Percentiles rank a stretch among this genome's conserved stretches.
Evolutionary conservation across 2,113 vertebrate genomes (phyloP).

Genomic region (Rafetus swinhoei): DNA sequence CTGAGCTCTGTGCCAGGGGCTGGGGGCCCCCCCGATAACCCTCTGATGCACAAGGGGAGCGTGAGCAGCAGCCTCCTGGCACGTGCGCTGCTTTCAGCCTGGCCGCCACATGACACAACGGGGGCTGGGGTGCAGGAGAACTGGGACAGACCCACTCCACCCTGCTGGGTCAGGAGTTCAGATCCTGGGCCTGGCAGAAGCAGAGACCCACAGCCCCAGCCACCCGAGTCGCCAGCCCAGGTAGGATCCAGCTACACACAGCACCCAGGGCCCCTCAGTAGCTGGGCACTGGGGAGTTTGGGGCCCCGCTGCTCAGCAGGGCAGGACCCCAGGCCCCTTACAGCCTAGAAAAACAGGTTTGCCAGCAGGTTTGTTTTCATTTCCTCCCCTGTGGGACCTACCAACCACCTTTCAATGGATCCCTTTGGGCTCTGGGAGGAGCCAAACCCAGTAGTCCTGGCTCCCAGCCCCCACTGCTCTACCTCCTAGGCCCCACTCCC

Average conservation of each 20-base stretch:
- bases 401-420: background rate
- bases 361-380: background rate
- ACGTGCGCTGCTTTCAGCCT: background rate
- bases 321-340: background rate
- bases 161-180: fast-evolving
- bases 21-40: background rate
- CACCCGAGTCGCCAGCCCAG: background rate
- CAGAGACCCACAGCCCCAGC: background rate
- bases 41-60: background rate
- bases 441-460: background rate
- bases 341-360: background rate
- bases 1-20: background rate
- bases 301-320: background rate
- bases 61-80: background rate
- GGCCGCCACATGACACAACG: too few species aligned
- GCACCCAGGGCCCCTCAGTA: background rate
- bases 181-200: background rate
- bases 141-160: background rate
- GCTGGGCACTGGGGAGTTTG: background rate
- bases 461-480: background rate
- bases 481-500: background rate
- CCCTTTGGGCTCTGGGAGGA: background rate
- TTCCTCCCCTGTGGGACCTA: background rate
- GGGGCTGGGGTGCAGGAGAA: background rate
- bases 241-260: background rate